Evolutionary conservation across 2,888 invertebrate genomes (phyloP), one percentile per base, ranked within the genome.

Genomic region (Creontiades dilutus): DNA sequence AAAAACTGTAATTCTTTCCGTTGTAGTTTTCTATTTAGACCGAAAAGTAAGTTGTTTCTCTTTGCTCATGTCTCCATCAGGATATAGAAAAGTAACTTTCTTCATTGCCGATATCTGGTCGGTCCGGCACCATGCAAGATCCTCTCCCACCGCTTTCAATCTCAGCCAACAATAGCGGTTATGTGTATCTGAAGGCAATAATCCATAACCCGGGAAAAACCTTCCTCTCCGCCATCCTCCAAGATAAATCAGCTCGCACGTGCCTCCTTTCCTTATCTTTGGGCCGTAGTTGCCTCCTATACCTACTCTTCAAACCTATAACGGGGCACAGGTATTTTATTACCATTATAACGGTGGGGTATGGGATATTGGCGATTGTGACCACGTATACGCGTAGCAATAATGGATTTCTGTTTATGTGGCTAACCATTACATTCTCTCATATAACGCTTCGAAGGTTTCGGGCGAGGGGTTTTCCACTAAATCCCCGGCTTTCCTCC

Each of bases 341-440:
- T 85, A 85, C 85, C 37, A 85, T 85, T 85, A 85, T 85, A 85
- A 23, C 27, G 55, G 2, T 11, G 57, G 86, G 47, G 27, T 14
- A 75, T 27, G 86, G 82, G 85, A 55, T 75, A 75, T 75, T 86
- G 68, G 86, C 86, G 76, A 86, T 86, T 68, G 86, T 75, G 86
- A 19, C 86, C 86, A 86, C 86, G 86, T 86, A 86, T 47, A 52
- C 86, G 23, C 37, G 75, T 28, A 19, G 86, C 19, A 46, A 86
- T 68, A 86, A 86, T 86, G 86, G 86, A 86, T 75, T 86, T 68
- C 86, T 86, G 86, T 75, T 86, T 86, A 86, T 86, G 68, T 75
- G 86, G 68, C 86, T 75, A 75, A 86, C 86, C 76, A 86, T 86
- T 86, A 86, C 86, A 85, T 85, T 57, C 55, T 78, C 57, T 85